These are phyloP conservation scores for Chrysina gloriosa DNA, from an alignment of 2,888 invertebrate species.

Conservation along the genomic window DNA sequence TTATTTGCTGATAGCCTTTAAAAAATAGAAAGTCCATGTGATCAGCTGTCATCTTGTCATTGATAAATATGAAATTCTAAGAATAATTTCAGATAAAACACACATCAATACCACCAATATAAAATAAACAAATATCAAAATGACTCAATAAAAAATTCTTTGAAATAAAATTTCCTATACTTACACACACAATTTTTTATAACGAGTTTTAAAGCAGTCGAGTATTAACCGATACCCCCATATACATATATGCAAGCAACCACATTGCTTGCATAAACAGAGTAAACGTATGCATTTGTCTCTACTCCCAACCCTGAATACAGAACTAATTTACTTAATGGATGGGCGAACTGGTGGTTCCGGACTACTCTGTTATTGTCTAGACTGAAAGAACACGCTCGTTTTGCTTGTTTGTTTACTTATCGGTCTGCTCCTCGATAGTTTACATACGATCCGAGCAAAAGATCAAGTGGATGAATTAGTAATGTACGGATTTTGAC, in stretches of 20 bases:
- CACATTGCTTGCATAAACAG: conserved; percentile 18
- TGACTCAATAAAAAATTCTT: no score
- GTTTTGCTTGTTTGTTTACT: conserved; percentile 27
- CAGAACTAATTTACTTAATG: conserved; percentile 32
- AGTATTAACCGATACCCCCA: background rate
- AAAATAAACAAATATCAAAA: no score
- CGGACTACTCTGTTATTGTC: conserved; percentile 31
- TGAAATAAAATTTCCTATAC: no score
- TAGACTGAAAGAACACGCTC: conserved; percentile 20
- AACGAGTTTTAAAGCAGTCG: no score
- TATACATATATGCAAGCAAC: conserved; percentile 10
- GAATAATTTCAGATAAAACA: no score
- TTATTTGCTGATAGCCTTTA: no score
- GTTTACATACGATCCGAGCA: conserved; percentile 23
- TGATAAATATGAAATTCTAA: no score
- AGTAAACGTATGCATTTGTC: conserved; percentile 23
- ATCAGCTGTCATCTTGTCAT: no score
- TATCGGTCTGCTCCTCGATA: background rate
- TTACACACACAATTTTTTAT: no score
- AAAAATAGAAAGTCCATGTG: no score
- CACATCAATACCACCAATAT: no score
- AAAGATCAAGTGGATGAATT: conserved; percentile 27
- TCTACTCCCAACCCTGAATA: conserved; percentile 19
- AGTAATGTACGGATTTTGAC: conserved; percentile 27
- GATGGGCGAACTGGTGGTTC: conserved; percentile 35